phyloP scores from a whole-genome alignment of 64 coral and sea anemone genomes.

The Stylophora pistillata region DNA sequence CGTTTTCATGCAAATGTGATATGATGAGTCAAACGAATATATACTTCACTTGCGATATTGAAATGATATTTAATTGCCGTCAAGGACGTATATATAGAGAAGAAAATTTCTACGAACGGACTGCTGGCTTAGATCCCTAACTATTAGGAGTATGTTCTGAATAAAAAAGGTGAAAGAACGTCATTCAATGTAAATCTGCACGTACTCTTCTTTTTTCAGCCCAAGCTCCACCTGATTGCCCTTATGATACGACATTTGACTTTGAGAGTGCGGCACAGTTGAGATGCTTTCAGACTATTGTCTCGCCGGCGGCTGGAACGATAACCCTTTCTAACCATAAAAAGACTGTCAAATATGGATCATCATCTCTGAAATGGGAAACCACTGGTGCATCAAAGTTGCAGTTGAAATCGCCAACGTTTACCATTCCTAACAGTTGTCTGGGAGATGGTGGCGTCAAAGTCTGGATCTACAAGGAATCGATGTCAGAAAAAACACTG shows the following conservation, averaged over 20 bases:
- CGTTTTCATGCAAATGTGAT: no score
- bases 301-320: not conserved
- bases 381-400: not conserved
- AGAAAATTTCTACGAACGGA: no score
- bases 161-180: no score
- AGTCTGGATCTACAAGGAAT: conserved; percentile 48
- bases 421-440: not conserved
- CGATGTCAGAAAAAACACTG: not conserved
- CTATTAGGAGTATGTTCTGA: no score
- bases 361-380: not conserved
- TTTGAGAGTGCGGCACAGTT: not conserved
- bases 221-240: not conserved
- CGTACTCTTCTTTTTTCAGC: not conserved
- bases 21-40: no score
- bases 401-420: not conserved
- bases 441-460: conserved; percentile 24
- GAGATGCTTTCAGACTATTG: not conserved
- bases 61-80: no score
- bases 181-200: no score
- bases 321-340: not conserved
- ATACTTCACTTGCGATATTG: no score
- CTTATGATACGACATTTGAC: not conserved
- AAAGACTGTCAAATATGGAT: not conserved
- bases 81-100: no score
- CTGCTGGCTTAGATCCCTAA: no score